These are phyloP conservation scores for Petromus typicus DNA, from an alignment of 2,113 vertebrate genomes.

Conservation along the genomic window DNA sequence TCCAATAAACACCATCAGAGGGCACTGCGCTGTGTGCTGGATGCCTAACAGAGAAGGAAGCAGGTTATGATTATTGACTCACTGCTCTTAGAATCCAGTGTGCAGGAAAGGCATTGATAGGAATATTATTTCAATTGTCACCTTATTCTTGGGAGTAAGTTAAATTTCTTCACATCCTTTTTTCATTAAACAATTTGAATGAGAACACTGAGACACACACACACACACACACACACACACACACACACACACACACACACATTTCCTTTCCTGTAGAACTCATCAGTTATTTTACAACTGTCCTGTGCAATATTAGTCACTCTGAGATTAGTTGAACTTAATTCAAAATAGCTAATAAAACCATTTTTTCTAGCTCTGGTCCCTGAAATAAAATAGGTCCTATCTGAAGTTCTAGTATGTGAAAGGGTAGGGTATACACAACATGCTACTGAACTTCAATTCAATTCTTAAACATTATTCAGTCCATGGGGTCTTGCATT, in stretches of 20 bases:
- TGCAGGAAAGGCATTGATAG: not conserved
- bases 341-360: not conserved
- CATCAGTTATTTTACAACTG: not conserved
- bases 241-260: not conserved
- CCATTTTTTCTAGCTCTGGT: not conserved
- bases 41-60: not conserved
- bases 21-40: accelerated
- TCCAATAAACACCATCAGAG: not conserved
- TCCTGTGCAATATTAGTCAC: not conserved
- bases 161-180: not conserved
- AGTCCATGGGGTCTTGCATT: not conserved
- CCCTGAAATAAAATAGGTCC: not conserved
- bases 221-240: not conserved
- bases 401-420: not conserved
- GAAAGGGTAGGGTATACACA: not conserved
- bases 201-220: no score
- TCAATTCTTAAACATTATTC: not conserved
- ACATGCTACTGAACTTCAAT: not conserved
- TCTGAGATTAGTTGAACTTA: not conserved
- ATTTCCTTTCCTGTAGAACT: not conserved
- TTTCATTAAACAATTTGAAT: not conserved
- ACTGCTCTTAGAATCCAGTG: not conserved
- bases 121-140: not conserved
- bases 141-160: not conserved
- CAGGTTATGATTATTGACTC: not conserved